Base-by-base conservation (phyloP, 2,113 vertebrate species). In the Cnemophilus loriae region DNA sequence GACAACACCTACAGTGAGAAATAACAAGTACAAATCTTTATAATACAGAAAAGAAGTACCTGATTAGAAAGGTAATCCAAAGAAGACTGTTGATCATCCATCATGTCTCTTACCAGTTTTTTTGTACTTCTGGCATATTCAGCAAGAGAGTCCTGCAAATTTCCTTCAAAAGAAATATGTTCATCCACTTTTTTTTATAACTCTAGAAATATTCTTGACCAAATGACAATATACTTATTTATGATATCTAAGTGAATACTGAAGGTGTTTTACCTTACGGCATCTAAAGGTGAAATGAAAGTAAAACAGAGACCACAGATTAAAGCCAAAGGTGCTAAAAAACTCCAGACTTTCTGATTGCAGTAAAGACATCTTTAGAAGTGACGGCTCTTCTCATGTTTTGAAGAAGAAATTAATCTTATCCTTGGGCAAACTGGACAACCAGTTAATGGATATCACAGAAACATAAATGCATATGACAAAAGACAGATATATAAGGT, bases 11-110 rank as follows among this genome's bases (percentile, higher is more conserved):
- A 8, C 27, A 56, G 24, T 49, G 18, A 52, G 70, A 80, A 77
- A 69, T 47, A 81, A 55, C 57, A 83, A 67, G 57, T 79, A 53
- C 26, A 78, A 71, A 71, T 68, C 17, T 47, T 19, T 37, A 78
- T 6, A 23, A 64, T 44, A 33, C 60, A 65, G 39, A 56, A 79
- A 84, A 88, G 79, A 55, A 33, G 11, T 97, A 99, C 98, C 98
- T 99, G 99, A 94, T 95, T 98, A 87, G 98, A 98, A 86, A 99
- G 98, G 80, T 98, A 98, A 96, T 99, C 99, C 96, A 99, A 93
- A 17, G 99, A 98, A 91, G 98, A 98, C 74, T 99, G 98, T 63
- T 99, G 99, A 77, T 98, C 98, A 80, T 99, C 98, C 97, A 99
- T 98, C 97, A 99, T 98, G 84, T 98, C 98, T 96, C 98, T 98